Base-by-base conservation (phyloP, 2,797 vertebrate genomes). In the Galagoides demidoff region DNA sequence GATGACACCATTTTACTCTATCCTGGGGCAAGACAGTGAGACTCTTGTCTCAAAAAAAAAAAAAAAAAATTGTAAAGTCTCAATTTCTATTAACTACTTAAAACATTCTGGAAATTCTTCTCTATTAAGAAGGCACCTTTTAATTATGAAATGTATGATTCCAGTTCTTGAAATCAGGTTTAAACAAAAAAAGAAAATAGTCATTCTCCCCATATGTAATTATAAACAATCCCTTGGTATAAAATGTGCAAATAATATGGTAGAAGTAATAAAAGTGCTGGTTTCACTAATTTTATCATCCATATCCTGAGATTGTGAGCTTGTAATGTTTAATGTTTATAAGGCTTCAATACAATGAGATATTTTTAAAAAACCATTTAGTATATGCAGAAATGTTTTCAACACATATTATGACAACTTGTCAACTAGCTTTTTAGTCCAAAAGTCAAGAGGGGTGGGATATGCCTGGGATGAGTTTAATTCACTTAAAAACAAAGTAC, bases 81-180 rank as follows among this genome's bases (percentile, higher is more conserved):
- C 55, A 89, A 57, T 70, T 78, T 91, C 14, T 43, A 94, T 64
- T 92, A 85, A 64, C 14, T 66, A 74, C 37, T 64, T 85, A 78
- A 89, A 92, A 79, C 61, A 94, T 66, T 85, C 59, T 81, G 9
- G 25, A 89, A 96, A 94, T 83, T 66, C 74, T 87, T 74, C 29
- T 92, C 70, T 79, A 22, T 79, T 89, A 76, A 85, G 23, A 95
- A 59, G 31, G 27, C 9, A 92, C 79, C 23, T 89, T 71, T 83
- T 81, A 71, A 61, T 93, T 74, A 85, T 14, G 4, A 91, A 92
- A 89, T 4, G 37, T 57, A 82, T 31, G 8, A 71, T 90, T 92
- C 49, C 16, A 64, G 73, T 81, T 96, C 39, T 91, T 86, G 83
- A 84, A 12, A 68, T 57, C 6, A 37, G 0, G 31, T 31, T 84